phyloP scores from a whole-genome alignment of 2,797 vertebrate genomes.

The Clarias platycephalus region DNA sequence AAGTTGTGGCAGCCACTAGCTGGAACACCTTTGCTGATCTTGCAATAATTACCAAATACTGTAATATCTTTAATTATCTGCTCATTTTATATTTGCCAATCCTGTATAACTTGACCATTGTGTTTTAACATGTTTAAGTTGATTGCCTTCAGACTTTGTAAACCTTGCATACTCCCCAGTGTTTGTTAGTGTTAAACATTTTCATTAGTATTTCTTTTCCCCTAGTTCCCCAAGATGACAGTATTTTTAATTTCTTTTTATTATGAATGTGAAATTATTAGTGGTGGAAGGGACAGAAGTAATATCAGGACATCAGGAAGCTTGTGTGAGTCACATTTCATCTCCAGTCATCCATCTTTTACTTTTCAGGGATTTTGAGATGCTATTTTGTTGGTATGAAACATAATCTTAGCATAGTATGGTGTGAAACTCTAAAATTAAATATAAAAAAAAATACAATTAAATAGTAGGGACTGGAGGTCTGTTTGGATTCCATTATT shows the following conservation, averaged over 20 bases:
- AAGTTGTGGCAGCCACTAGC: background rate
- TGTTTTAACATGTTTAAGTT: constrained; percentile 33
- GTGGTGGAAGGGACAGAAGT: background rate
- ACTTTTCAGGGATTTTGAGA: constrained; percentile 44
- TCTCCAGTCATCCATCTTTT: constrained; percentile 25
- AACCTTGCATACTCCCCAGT: constrained; percentile 4
- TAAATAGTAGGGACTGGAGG: background rate
- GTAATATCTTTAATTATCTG: constrained; percentile 9
- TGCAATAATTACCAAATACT: constrained; percentile 45
- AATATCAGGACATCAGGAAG: constrained; percentile 6
- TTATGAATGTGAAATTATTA: background rate
- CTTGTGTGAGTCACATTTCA: constrained; percentile 9
- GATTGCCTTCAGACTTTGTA: constrained; percentile 38
- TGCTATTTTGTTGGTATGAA: constrained; percentile 28
- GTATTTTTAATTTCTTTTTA: background rate
- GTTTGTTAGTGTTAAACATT: constrained; percentile 25
- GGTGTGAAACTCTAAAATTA: background rate
- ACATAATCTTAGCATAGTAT: background rate
- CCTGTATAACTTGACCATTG: constrained; percentile 54
- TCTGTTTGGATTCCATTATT: constrained; percentile 11
- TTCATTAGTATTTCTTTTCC: constrained; percentile 11
- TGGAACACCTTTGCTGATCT: constrained; percentile 25
- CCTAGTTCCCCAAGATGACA: no score
- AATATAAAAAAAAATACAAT: constrained; percentile 16
- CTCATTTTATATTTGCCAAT: constrained; percentile 54